Base-by-base conservation (phyloP, 1,140 invertebrate species). In the Cyclargus thomasi region DNA sequence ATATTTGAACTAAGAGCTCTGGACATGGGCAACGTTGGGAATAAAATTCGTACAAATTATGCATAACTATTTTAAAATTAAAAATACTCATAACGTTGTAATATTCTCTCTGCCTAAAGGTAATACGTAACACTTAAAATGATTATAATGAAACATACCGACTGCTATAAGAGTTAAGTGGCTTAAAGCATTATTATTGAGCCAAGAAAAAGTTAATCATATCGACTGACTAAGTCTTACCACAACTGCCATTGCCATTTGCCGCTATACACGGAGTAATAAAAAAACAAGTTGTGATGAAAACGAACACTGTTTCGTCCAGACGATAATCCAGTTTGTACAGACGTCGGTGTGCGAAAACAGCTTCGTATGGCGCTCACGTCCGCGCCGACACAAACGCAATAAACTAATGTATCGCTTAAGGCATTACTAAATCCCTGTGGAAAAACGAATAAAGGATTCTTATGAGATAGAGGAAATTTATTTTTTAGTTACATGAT, bases 361-460 rank as follows among this genome's bases (percentile, higher is more conserved):
- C n/a, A n/a, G 64, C 66, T 78, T 78, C 53, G 35, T 35, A 83
- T 82, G 82, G 81, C 64, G 64, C 76, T 77, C 82, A 86, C 83
- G 83, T 83, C 72, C 63, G 67, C 62, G 36, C 75, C 65, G 53
- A 57, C 53, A n/a, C 65, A 67, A 67, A 67, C 65, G 55, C 18
- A 55, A 67, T 59, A 59, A 67, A 67, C 35, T 35, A 67, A 62
- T 57, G 55, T 59, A 62, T 63, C 63, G 65, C 55, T 59, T 66
- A 39, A 36, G 57, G 36, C 17, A 39, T 36, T 47, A 47, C 55
- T 20, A 59, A 59, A 59, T 59, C 14, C 39, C 39, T 2, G 39
- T 47, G 39, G 39, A 47, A 47, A 47, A 47, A 47, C 39, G 14
- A 47, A 47, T 47, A 47, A 47, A 47, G 39, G 39, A 47, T 47